Percentiles rank a stretch among this genome's conserved stretches.
Evolutionary conservation across 2,113 vertebrate species (phyloP).

Genomic region (Genyomyrus donnyi): DNA sequence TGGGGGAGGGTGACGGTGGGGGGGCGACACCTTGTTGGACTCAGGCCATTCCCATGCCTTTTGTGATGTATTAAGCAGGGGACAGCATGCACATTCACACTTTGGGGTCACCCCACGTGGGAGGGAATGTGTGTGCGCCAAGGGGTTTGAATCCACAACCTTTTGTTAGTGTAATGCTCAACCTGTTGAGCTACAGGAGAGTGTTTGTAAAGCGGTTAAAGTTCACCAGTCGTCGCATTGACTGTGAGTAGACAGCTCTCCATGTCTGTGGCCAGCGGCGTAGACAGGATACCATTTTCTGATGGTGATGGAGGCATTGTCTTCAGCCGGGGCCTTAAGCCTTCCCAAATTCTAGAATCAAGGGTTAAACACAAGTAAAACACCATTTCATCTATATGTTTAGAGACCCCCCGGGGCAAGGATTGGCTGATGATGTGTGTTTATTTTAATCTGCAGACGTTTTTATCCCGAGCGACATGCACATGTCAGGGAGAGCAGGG

Average conservation of each 20-base stretch:
- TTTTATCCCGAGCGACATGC: not conserved
- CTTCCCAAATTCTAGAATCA: not conserved
- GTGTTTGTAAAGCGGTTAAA: not conserved
- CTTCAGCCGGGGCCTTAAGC: not conserved
- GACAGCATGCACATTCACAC: not conserved
- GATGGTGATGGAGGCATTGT: not conserved
- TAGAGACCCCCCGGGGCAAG: not conserved
- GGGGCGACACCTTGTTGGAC: not conserved
- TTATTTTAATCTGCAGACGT: not conserved
- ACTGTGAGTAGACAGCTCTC: not conserved
- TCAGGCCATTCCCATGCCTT: not conserved
- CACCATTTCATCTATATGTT: not conserved
- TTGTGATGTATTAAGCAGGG: slow-evolving; percentile 15
- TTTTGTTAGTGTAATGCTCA: not conserved
- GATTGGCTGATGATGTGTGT: not conserved
- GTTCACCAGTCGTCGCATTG: not conserved
- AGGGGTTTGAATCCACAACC: not conserved
- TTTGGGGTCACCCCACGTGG: not conserved
- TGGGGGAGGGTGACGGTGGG: not conserved
- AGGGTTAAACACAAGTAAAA: not conserved
- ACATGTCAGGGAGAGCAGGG: not conserved
- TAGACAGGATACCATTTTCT: not conserved
- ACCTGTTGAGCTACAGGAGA: not conserved
- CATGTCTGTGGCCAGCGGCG: not conserved
- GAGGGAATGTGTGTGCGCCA: not conserved